Evolutionary conservation across 2,888 invertebrate species (phyloP).

Genomic region (Matsumyia berberina): DNA sequence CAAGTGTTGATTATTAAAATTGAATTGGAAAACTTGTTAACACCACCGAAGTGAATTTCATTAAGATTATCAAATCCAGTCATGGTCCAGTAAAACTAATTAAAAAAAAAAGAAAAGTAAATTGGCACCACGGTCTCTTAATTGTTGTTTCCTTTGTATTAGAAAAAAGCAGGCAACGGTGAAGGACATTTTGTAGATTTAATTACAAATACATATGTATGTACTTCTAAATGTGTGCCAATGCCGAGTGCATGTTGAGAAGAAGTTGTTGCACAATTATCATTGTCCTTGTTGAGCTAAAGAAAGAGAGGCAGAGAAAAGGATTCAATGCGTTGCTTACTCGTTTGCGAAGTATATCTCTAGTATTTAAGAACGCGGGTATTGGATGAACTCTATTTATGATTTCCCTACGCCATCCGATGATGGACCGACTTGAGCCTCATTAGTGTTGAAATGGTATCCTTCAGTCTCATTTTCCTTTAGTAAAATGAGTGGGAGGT

Average conservation of each 20-base stretch:
- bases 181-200: slow-evolving; percentile 18
- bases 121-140: neutral
- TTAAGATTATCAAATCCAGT: neutral
- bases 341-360: slow-evolving; percentile 1
- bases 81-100: slow-evolving; percentile 14
- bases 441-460: neutral
- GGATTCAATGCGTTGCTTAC: neutral
- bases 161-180: slow-evolving; percentile 1
- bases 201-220: neutral
- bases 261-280: neutral
- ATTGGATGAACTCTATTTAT: neutral
- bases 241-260: neutral
- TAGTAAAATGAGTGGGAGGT: neutral
- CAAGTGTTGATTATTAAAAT: slow-evolving; percentile 30
- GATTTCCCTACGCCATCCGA: neutral
- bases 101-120: neutral
- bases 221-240: slow-evolving; percentile 13
- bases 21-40: slow-evolving; percentile 34
- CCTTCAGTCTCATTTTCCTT: neutral
- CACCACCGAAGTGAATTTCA: neutral
- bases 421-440: neutral
- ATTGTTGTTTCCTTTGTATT: slow-evolving; percentile 2
- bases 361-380: neutral
- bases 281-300: neutral
- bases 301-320: neutral